Evolutionary conservation across 2,797 vertebrate genomes (phyloP).

Genomic region (Acridotheres tristis): DNA sequence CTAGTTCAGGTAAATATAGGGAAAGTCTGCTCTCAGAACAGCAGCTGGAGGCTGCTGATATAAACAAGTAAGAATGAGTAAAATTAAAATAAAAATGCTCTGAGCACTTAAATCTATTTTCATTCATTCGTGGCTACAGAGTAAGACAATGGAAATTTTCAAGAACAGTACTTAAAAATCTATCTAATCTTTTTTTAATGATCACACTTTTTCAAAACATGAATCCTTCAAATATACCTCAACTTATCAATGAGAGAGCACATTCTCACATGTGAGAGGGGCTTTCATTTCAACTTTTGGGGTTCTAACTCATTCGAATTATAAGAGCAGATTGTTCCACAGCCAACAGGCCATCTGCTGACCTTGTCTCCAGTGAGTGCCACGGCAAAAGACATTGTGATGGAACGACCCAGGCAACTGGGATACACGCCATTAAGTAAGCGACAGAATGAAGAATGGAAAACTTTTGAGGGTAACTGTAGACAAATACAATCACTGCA

Average conservation of each 20-base stretch:
- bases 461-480: conserved; percentile 72
- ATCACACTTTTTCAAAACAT: neutral
- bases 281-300: conserved; percentile 32
- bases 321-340: conserved; percentile 61
- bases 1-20: neutral
- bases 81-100: neutral
- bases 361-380: conserved; percentile 77
- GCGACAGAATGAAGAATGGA: conserved; percentile 86
- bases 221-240: neutral
- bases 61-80: neutral
- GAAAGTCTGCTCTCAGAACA: neutral
- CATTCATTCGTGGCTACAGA: neutral
- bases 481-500: conserved; percentile 74
- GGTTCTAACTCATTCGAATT: conserved; percentile 36
- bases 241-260: neutral
- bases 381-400: conserved; percentile 74
- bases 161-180: neutral
- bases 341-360: conserved; percentile 78
- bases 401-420: conserved; percentile 80
- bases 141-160: neutral
- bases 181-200: neutral
- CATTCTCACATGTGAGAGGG: conserved; percentile 12
- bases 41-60: neutral
- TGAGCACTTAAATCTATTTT: neutral
- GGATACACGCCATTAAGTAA: conserved; percentile 88